Base-by-base conservation (phyloP, 2,888 invertebrate species). In the Lucinisca nassula region DNA sequence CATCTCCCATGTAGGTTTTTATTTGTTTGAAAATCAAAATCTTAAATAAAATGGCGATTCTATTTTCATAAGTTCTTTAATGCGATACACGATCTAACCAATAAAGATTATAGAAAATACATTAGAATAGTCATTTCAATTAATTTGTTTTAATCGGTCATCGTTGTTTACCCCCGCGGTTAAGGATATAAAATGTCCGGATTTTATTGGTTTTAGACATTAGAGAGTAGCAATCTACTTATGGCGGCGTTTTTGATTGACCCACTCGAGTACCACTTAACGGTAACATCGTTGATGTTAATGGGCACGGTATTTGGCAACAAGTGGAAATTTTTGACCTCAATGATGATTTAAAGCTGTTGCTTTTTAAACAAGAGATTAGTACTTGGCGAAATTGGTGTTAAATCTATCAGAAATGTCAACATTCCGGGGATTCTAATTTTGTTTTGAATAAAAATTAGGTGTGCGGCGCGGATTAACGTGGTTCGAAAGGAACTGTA, bases 151-250 rank as follows among this genome's bases (percentile, higher is more conserved):
- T 67, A 67, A 67, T 67, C 35, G 17, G 1, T 8, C 67, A 67
- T 67, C 67, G 1, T 35, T 67, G 67, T 67, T 67, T 67, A 67
- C 35, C 67, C 67, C 67, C 30, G 35, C 32, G 67, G 67, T 35
- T 21, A 35, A 35, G 35, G 30, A 67, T 35, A 6, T 67, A 67
- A 67, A 24, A 35, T 67, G 67, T 35, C 67, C 17, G 67, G 35
- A 67, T 35, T 67, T 67, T 67, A 67, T 67, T 67, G 35, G 67
- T 67, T 67, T 67, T 67, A 67, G 67, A 35, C 67, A 67, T 67
- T 67, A 67, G 21, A 67, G 35, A 35, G 67, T 67, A 67, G 67
- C 67, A 67, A 67, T 67, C 67, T 32, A 3, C 67, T 67, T 67
- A 67, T 21, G 21, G 67, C 67, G 67, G 67, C n/a, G 35, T 21